These are phyloP conservation scores for Drosophila formosana DNA, from an alignment of 2,888 invertebrate species.

Conservation along the genomic window DNA sequence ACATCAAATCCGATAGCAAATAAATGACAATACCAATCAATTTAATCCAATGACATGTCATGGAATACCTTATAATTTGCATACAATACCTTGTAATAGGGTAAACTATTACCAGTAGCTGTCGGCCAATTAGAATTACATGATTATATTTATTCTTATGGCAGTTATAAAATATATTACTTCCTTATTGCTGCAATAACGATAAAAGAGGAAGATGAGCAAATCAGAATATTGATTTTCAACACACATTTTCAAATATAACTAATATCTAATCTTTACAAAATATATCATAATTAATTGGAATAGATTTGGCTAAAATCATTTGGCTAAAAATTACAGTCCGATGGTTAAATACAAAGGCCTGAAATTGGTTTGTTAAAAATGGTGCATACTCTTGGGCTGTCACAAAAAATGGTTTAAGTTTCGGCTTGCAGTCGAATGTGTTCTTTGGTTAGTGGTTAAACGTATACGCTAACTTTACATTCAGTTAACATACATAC, in stretches of 20 bases:
- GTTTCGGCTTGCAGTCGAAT: neutral
- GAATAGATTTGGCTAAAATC: neutral
- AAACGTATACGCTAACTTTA: neutral
- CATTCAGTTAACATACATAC: neutral
- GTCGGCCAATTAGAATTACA: constrained; percentile 8
- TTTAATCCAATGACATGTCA: constrained; percentile 19
- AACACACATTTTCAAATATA: neutral
- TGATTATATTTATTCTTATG: constrained; percentile 6
- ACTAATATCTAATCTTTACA: neutral
- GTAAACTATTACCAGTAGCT: constrained; percentile 12
- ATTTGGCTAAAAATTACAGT: neutral
- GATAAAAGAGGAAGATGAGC: neutral
- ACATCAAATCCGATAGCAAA: constrained; percentile 30
- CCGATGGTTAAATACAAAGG: neutral
- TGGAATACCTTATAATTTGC: constrained; percentile 19
- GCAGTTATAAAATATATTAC: constrained; percentile 1
- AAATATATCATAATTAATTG: neutral
- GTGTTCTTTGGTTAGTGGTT: too few species aligned
- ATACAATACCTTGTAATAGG: constrained; percentile 26
- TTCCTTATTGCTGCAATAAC: neutral
- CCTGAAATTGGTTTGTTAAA: neutral
- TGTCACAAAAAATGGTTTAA: neutral
- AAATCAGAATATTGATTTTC: neutral
- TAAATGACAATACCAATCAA: constrained; percentile 24
- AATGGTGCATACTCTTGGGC: constrained; percentile 26